These are phyloP conservation scores for Hetaerina titia DNA, from an alignment of 2,888 invertebrate species.

Conservation along the genomic window DNA sequence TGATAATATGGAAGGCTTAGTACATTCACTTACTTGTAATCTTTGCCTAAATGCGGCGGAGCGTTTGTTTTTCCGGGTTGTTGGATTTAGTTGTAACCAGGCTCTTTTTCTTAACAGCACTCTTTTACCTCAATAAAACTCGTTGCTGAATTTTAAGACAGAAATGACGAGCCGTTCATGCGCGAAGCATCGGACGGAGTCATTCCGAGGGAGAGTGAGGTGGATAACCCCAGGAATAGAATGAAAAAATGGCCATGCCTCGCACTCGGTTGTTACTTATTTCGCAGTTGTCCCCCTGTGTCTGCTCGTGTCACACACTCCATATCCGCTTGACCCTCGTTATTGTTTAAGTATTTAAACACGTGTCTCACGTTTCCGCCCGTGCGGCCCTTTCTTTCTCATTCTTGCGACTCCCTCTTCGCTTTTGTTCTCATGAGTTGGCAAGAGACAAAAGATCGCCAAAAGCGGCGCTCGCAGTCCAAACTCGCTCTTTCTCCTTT, in stretches of 20 bases:
- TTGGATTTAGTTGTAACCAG: no score
- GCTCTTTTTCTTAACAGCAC: background rate
- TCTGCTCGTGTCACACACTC: background rate
- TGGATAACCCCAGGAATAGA: slow-evolving; percentile 9
- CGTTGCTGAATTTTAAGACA: background rate
- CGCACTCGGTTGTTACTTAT: background rate
- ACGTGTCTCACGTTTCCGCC: background rate
- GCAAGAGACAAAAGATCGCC: background rate
- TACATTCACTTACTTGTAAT: no score
- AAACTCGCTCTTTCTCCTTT: background rate
- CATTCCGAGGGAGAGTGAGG: background rate
- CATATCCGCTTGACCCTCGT: background rate
- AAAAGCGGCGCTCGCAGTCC: background rate
- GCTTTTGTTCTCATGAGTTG: background rate
- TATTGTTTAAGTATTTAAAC: slow-evolving; percentile 26
- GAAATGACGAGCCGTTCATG: background rate
- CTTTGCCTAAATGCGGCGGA: no score
- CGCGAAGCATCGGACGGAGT: background rate
- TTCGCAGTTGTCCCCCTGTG: background rate
- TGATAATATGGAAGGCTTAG: no score
- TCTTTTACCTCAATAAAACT: background rate
- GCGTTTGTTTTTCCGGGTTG: no score
- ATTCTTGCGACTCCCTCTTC: background rate
- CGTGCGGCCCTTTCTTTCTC: background rate
- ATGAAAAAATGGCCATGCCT: background rate